Conservation (phyloP, 2,888 invertebrate species). For the Isoperla grammatica region DNA sequence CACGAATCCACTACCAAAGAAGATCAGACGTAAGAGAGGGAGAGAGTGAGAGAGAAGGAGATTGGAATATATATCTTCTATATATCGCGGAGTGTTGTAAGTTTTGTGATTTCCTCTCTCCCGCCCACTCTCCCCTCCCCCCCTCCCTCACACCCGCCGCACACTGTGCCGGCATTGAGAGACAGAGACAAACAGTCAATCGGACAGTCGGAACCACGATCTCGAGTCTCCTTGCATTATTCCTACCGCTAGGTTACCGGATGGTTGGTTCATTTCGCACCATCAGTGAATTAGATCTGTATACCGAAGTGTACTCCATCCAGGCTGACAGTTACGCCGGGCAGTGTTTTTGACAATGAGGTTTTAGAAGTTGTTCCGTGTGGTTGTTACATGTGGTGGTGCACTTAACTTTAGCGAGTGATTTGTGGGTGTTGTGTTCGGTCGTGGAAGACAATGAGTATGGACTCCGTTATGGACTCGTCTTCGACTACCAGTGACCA, state of each 20-base stretch:
- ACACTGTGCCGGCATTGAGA: slow-evolving; percentile 15
- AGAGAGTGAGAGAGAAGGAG: background rate
- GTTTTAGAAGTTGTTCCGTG: too few species aligned
- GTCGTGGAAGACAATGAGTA: slow-evolving; percentile 35
- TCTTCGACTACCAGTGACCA: slow-evolving; percentile 52
- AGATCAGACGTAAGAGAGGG: slow-evolving; percentile 8
- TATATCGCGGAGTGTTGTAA: slow-evolving; percentile 23
- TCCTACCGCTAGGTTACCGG: slow-evolving; percentile 9
- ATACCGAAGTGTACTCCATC: background rate
- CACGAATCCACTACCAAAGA: background rate
- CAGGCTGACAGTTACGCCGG: background rate
- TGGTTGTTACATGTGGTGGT: background rate
- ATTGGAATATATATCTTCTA: slow-evolving; percentile 12
- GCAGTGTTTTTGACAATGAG: too few species aligned
- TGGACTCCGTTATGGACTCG: slow-evolving; percentile 55
- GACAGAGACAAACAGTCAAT: slow-evolving; percentile 25
- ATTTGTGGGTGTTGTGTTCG: background rate
- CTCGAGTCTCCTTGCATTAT: slow-evolving; percentile 11
- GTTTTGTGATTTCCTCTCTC: slow-evolving; percentile 23
- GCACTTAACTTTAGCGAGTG: slow-evolving; percentile 7
- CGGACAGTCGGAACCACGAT: slow-evolving; percentile 22
- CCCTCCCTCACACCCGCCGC: slow-evolving; percentile 13
- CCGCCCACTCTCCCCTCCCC: slow-evolving; percentile 15
- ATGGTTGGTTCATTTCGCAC: slow-evolving; percentile 6
- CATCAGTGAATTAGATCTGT: slow-evolving; percentile 13